phyloP scores from a whole-genome alignment of 2,113 vertebrate genomes.

The Larimichthys crocea region DNA sequence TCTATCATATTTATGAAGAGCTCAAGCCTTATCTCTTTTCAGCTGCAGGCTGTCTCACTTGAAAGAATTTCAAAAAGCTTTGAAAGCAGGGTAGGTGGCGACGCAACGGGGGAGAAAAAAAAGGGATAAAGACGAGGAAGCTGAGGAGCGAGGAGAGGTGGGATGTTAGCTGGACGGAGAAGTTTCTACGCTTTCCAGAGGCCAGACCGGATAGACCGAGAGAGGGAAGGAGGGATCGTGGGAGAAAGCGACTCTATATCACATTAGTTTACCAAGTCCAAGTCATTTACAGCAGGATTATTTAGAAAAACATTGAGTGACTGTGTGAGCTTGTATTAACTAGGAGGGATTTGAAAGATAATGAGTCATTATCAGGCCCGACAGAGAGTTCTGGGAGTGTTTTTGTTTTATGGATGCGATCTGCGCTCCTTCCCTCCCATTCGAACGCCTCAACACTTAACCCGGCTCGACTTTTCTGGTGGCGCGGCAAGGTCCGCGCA shows the following conservation, averaged over 20 bases:
- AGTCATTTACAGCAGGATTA: conserved; percentile 36
- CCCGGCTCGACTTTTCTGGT: conserved; percentile 20
- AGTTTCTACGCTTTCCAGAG: conserved; percentile 56
- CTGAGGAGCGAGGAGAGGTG: conserved; percentile 45
- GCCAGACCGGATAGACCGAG: background rate
- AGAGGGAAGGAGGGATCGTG: background rate
- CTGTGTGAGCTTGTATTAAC: conserved; percentile 35
- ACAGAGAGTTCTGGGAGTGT: conserved; percentile 52
- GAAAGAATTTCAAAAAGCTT: conserved; percentile 80
- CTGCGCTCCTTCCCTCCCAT: conserved; percentile 34
- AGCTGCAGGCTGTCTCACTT: conserved; percentile 81
- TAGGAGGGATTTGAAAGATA: conserved; percentile 48
- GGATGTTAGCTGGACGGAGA: conserved; percentile 64
- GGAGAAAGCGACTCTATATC: conserved; percentile 4
- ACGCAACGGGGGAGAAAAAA: conserved; percentile 40
- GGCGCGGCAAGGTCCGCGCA: background rate
- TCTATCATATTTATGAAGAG: conserved; percentile 81
- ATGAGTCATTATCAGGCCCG: conserved; percentile 62
- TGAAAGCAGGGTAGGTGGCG: conserved; percentile 76
- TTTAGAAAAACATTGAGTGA: conserved; percentile 34
- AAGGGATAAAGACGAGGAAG: conserved; percentile 56
- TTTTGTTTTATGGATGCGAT: conserved; percentile 55
- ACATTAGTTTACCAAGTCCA: conserved; percentile 47
- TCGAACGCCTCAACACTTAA: conserved; percentile 38
- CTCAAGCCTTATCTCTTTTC: conserved; percentile 79